phyloP scores from a whole-genome alignment of 2,113 vertebrate genomes.

The Grammomys surdaster region DNA sequence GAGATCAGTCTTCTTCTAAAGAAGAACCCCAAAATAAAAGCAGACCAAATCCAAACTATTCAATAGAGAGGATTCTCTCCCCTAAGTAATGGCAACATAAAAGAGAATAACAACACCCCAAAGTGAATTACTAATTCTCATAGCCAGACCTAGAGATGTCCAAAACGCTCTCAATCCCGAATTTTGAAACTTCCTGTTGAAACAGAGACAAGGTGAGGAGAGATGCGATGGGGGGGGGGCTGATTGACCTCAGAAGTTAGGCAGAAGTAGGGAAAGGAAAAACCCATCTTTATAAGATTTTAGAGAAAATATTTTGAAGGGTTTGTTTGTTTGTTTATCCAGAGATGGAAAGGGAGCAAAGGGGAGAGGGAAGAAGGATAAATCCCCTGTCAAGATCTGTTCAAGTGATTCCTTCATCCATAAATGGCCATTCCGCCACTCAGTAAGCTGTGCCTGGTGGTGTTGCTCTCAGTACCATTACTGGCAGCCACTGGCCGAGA shows the following conservation, averaged over 20 bases:
- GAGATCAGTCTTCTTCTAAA: not conserved
- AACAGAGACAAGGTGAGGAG: not conserved
- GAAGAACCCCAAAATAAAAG: not conserved
- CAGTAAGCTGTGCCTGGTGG: not conserved
- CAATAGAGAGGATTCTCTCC: not conserved
- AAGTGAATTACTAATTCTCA: constrained; percentile 15
- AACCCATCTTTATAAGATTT: not conserved
- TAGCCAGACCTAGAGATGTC: not conserved
- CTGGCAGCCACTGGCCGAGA: not conserved
- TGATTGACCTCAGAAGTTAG: not conserved
- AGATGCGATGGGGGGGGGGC: not conserved
- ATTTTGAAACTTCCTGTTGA: not conserved
- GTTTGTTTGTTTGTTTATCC: not conserved
- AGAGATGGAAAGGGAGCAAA: not conserved
- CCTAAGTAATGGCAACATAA: not conserved
- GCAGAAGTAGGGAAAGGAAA: not conserved
- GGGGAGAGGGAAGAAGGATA: not conserved
- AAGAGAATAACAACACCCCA: constrained; percentile 26
- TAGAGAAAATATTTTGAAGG: not conserved
- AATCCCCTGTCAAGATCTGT: not conserved
- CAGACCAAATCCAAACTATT: not conserved
- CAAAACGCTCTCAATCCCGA: constrained; percentile 6
- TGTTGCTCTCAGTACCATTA: not conserved
- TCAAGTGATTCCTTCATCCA: not conserved
- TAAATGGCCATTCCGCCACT: not conserved